Base-by-base conservation (phyloP, 2,797 vertebrate genomes). In the Garrulus glandarius region DNA sequence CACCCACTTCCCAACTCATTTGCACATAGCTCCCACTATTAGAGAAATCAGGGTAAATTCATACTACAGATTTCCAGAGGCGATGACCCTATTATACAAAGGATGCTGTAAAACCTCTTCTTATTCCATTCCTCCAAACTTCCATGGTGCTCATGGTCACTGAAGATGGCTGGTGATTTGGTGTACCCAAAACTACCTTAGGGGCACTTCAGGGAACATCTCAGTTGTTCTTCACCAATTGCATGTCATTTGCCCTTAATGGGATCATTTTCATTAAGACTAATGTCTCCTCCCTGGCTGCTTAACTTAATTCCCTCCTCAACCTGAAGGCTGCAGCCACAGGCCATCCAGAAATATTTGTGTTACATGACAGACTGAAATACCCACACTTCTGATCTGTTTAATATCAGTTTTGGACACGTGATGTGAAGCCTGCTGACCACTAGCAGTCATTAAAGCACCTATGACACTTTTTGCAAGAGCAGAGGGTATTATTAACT, bases 401-500 rank as follows among this genome's bases (percentile, higher is more conserved):
- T 94, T 92, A 87, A 82, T 77, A 69, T 27, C 69, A 65, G 6
- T 20, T 93, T 91, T 89, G 88, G 64, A 72, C 65, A 96, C 75
- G 93, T 52, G 84, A 96, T 75, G 88, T 88, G 92, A 94, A 97
- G 95, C 96, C 87, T 18, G 53, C 89, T 97, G 97, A 96, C 97
- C 94, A 96, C 96, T 96, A 86, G 72, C 74, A 71, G 95, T 97
- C 95, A 88, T 97, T 97, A 96, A 97, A 96, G 95, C 96, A 96
- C 95, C 93, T 93, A 92, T 56, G 89, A 97, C 89, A 95, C 69
- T 94, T 97, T 97, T 97, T 97, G 96, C 97, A 97, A 97, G 97
- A 97, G 96, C 93, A 96, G 96, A 97, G 97, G 95, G 92, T 94
- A 65, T 89, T 96, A 94, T 97, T 96, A 98, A 97, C 87, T 96